Base-by-base conservation (phyloP, 2,797 vertebrate genomes). In the Lepus oiostolus region DNA sequence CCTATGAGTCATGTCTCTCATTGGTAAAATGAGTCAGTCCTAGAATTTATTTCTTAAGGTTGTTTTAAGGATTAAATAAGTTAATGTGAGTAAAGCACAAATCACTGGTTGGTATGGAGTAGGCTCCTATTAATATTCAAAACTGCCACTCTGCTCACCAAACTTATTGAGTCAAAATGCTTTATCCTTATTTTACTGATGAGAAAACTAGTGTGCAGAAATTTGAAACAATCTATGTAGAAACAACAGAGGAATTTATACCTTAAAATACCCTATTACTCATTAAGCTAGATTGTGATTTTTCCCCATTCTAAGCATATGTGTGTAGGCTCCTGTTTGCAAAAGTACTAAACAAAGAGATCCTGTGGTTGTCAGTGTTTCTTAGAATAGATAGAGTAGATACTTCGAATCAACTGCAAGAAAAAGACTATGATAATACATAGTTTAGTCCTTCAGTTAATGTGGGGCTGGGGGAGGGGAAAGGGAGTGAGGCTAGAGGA, bases 371-470 rank as follows among this genome's bases (percentile, higher is more conserved):
- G 28, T 81, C 28, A 42, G 4, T 72, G 1, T 67, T 85, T 38
- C 24, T 67, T 85, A 75, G 14, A 65, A 5, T 42, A 94, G 58
- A 70, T 60, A 91, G 4, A 86, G 4, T 47, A 67, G 50, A 42
- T 75, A 70, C n/a, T 62, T 90, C 83, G 75, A 60, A 71, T 58
- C 24, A 77, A 94, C 1, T 77, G 26, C 24, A 91, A 68, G 79
- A 17, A 32, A 0, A 3, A 70, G 42, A 77, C 28, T 79, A 67
- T 1, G 90, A 3, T 7, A 75, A 91, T 7, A 91, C 14, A 67
- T 19, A 75, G 12, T 90, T 17, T 63, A 32, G 13, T 85, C 16
- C 12, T 19, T 76, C 17, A 30, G 22, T 74, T 6, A 35, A 30
- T 38, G 22, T 12, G 38, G n/a, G 26, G 26, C 5, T 54, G 47